Base-by-base conservation (phyloP, 2,113 vertebrate species). In the Gulo gulo region DNA sequence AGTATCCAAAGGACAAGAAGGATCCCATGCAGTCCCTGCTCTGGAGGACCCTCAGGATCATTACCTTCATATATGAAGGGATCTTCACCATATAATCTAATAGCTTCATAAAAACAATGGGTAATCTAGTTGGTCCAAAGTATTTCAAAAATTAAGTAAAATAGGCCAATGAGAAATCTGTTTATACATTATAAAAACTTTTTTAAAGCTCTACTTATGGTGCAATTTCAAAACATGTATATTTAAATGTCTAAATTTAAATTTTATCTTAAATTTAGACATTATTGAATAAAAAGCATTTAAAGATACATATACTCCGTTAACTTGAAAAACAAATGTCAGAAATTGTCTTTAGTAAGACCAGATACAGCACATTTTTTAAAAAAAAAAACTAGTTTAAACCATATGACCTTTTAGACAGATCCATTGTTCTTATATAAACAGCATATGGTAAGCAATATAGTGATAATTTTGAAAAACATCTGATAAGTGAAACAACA, bases 141-240 rank as follows among this genome's bases (percentile, higher is more conserved):
- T 42, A 94, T 59, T 95, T 88, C 34, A 94, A 97, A 96, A 83
- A 3, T n/a, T 84, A 93, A 93, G 39, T 89, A 23, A 95, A 86
- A 92, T 10, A 91, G 13, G 14, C 21, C 24, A 96, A 21, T 18
- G n/a, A 6, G 69, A 93, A 94, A 69, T 52, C 18, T 39, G 15
- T 52, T 95, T 87, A 76, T 26, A 24, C 1, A 29, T 52, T 34
- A 50, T 20, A 63, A 86, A 55, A 93, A 80, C 6, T 2, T 23
- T 18, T 18, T 69, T 94, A 80, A 74, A 92, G 21, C 8, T 81
- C 94, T 94, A 69, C 55, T 20, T 93, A 59, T 31, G 8, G 39
- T 18, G 11, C 26, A 67, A 84, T n/a, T 93, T 93, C 36, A 50
- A 94, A 95, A 63, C 15, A 78, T 65, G 80, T 73, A 61, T 82